These are phyloP conservation scores for Prunella himalayana DNA, from an alignment of 2,113 vertebrate species.

Conservation along the genomic window DNA sequence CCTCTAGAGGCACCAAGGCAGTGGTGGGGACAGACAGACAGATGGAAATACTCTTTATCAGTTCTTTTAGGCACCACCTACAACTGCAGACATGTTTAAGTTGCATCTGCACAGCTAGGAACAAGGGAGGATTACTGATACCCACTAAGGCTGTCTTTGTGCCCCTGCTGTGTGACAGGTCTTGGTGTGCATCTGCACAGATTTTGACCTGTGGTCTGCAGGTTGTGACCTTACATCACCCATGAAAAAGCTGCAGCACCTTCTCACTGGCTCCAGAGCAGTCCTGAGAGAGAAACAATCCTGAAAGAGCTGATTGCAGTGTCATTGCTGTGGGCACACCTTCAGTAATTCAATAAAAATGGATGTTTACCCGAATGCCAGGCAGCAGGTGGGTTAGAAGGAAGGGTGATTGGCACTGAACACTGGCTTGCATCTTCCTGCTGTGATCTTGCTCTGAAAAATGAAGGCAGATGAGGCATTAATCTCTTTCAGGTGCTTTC, in stretches of 20 bases:
- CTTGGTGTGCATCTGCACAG: neutral
- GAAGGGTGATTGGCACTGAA: neutral
- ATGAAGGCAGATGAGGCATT: neutral
- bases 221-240: neutral
- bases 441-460: neutral
- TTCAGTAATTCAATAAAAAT: neutral
- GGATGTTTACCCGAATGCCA: neutral
- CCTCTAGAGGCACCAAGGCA: neutral
- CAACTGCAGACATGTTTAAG: neutral
- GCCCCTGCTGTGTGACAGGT: rapidly evolving
- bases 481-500: conserved; percentile 25
- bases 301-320: neutral
- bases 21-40: neutral
- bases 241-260: neutral
- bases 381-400: neutral
- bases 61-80: neutral
- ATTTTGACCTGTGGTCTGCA: neutral
- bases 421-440: neutral
- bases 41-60: neutral
- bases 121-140: neutral
- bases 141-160: neutral
- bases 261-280: neutral
- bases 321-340: neutral
- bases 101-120: neutral
- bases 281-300: neutral